Evolutionary conservation across 2,797 vertebrate species (phyloP).

Genomic region (Borostomias antarcticus): DNA sequence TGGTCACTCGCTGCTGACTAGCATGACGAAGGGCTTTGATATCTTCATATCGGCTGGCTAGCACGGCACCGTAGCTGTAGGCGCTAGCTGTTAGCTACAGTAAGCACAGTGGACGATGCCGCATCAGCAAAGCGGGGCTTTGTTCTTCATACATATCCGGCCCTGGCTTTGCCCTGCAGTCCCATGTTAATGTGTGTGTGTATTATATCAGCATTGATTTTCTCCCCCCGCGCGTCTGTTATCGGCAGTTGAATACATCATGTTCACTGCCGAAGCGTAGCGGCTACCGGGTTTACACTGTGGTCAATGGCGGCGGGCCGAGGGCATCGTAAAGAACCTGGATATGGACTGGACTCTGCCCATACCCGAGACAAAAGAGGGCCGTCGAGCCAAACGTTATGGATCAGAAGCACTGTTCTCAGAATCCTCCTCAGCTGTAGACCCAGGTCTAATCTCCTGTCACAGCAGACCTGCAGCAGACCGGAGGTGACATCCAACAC

Average conservation of each 20-base stretch:
- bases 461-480: no score
- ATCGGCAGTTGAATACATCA: constrained; percentile 70
- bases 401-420: neutral
- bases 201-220: constrained; percentile 74
- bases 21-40: neutral
- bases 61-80: neutral
- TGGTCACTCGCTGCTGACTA: neutral
- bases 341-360: neutral
- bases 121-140: neutral
- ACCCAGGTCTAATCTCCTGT: no score
- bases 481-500: no score
- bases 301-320: neutral
- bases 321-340: neutral
- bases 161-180: constrained; percentile 23
- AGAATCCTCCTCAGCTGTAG: no score
- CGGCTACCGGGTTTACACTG: constrained; percentile 52
- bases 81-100: neutral
- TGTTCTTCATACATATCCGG: neutral
- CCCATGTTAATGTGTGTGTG: constrained; percentile 57
- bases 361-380: no score
- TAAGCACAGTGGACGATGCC: fast-evolving
- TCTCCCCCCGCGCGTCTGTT: constrained; percentile 40
- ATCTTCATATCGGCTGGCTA: neutral
- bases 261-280: constrained; percentile 61
- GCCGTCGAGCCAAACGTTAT: no score